A percentile compares a stretch with the other conserved stretches of the same genome.
phyloP scores from a whole-genome alignment of 2,113 vertebrate genomes.

The Beaufortia kweichowensis region DNA sequence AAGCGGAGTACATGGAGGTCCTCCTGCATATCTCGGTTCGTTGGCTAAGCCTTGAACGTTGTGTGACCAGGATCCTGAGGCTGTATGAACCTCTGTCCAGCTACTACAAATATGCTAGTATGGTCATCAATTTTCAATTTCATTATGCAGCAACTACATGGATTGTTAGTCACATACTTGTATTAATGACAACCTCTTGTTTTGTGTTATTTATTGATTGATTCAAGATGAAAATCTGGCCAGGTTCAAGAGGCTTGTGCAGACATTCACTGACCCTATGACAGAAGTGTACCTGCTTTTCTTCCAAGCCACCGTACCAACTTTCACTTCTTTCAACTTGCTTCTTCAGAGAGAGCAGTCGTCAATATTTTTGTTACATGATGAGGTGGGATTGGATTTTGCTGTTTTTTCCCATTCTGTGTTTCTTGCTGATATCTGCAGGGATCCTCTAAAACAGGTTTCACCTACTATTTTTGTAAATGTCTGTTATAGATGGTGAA shows the following conservation, averaged over 20 bases:
- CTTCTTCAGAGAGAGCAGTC: not conserved
- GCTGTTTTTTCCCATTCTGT: not conserved
- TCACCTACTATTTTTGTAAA: conserved; percentile 7
- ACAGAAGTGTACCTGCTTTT: conserved; percentile 27
- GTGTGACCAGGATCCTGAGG: conserved; percentile 33
- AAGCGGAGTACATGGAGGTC: conserved; percentile 15
- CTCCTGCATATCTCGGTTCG: conserved; percentile 25
- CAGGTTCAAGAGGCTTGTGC: too few species aligned
- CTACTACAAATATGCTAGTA: conserved; percentile 3
- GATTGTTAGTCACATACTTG: not conserved
- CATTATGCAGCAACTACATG: conserved; percentile 2
- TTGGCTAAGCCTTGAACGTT: conserved; percentile 28
- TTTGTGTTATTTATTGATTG: conserved; percentile 1
- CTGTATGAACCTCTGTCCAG: conserved; percentile 35
- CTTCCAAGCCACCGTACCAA: conserved; percentile 8
- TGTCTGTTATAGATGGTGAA: not conserved
- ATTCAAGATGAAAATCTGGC: not conserved
- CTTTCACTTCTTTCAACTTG: not conserved
- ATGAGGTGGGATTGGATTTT: not conserved
- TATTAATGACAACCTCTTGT: not conserved
- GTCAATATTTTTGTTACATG: not conserved
- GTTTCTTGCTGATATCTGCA: conserved; percentile 2
- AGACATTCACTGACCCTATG: conserved; percentile 1
- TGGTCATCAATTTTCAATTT: not conserved
- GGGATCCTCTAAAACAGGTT: not conserved